Base-by-base conservation (phyloP, 2,888 invertebrate genomes). In the Agrochola circellaris region DNA sequence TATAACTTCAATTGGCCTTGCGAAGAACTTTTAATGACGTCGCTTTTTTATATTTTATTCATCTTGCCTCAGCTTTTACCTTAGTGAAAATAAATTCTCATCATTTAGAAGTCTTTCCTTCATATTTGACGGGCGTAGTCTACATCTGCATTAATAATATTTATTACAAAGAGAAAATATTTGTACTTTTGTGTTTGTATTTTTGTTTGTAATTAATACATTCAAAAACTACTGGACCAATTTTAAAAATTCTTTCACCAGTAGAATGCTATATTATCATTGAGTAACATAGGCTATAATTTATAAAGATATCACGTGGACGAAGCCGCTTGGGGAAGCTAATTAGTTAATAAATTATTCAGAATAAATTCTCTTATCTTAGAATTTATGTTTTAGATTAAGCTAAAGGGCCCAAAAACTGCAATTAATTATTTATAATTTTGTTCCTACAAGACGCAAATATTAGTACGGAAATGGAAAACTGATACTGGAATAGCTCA, bases 261-360 rank as follows among this genome's bases (percentile, higher is more conserved):
- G 42, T 42, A 11, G 11, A 45, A 45, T 45, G 42, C 42, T 45
- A 45, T 45, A 45, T 45, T 45, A 45, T 15, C 45, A 45, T 5
- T 15, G 45, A 45, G 15, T 45, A 0, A 45, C 4, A 15, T 13
- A 45, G 15, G 45, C 0, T 45, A 5, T 5, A 45, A 45, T 45
- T 45, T 45, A 45, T 45, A 45, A 45, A 13, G 45, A 13, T 45
- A 45, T 11, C 45, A 45, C 13, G 3, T 60, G 13, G 45, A 15
- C 15, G 45, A 9, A 45, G 45, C 45, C 13, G 15, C 45, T 0
- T 42, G 42, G 45, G 15, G 5, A 5, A 45, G 15, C 15, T 45
- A 60, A 34, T 56, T 64, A 75, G 51, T 70, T 60, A 54, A 54
- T 61, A 9, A 66, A 45, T 70, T 54, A 74, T 67, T 67, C 66